Evolutionary conservation across 2,888 invertebrate genomes (phyloP), one percentile per base, ranked within the genome.

Genomic region (Nasonovia ribisnigri): DNA sequence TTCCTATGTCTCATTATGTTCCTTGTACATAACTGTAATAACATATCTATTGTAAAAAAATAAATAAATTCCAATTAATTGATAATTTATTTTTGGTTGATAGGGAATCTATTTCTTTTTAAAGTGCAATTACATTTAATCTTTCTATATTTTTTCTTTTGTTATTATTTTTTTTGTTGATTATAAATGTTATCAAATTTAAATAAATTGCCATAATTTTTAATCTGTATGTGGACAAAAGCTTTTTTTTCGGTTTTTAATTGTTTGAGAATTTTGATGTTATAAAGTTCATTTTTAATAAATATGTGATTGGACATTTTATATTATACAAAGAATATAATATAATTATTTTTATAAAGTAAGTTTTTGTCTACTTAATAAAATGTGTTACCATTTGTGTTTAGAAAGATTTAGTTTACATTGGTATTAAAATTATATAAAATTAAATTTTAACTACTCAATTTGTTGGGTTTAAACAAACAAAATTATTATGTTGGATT

Each of bases 301-400:
- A 36, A 84, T 92, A 93, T 93, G 90, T 93, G 90, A 93, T 93
- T 93, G 42, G 67, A 93, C 93, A 93, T 93, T 93, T 93, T 93
- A 90, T 93, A 93, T 90, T 86, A 42, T 67, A 51, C 51, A 90
- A 93, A 87, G 90, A 90, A 84, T 77, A 77, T 77, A 92, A 67
- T 93, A 90, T 87, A 90, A 90, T 90, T 93, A 90, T 93, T 93
- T 93, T 93, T 93, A 67, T 93, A 90, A 93, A 93, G 67, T 90
- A 87, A 93, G 93, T 93, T 93, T 93, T 93, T 93, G 93, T 93
- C 93, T 93, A 93, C 93, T 93, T 93, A 93, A 93, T 86, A 93
- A 90, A 93, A 86, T 90, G 93, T 93, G 93, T 93, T 93, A 93
- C 93, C 93, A 93, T 93, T 93, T 93, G 93, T 93, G 90, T 93